phyloP scores from a whole-genome alignment of 2,113 vertebrate species.

The Elgaria multicarinata region DNA sequence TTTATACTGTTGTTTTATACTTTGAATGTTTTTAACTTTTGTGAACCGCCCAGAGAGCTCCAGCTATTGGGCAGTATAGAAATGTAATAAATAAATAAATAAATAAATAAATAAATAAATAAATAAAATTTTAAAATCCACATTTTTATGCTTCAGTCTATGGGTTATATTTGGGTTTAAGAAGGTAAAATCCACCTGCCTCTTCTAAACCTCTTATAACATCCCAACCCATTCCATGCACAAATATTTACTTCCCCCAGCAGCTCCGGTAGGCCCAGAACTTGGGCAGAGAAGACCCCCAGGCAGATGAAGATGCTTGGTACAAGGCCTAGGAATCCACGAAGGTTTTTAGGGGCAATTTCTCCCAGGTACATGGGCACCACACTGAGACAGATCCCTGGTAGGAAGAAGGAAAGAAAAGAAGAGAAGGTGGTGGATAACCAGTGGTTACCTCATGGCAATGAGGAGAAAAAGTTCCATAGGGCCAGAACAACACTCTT shows the following conservation, averaged over 20 bases:
- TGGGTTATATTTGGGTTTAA: background rate
- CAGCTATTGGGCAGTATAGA: too few species aligned
- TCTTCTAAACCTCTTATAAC: background rate
- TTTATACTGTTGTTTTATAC: too few species aligned
- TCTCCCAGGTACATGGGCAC: constrained; percentile 93
- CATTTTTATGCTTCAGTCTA: too few species aligned
- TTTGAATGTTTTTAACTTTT: too few species aligned
- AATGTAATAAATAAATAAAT: too few species aligned
- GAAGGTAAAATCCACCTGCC: background rate
- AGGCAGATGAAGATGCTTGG: constrained; percentile 91
- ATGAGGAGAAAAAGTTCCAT: background rate
- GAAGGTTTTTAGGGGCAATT: constrained; percentile 87
- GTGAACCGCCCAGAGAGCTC: too few species aligned
- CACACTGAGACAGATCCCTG: constrained; percentile 89
- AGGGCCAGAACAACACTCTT: background rate
- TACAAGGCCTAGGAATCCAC: constrained; percentile 87
- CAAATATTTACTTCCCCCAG: constrained; percentile 82
- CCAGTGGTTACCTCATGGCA: background rate
- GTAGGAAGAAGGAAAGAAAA: background rate
- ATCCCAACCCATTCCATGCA: background rate
- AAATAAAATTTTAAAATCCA: too few species aligned
- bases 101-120: too few species aligned
- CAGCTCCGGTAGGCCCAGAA: constrained; percentile 86
- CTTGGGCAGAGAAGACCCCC: constrained; percentile 87
- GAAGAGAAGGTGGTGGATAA: background rate